These are phyloP conservation scores for Patella pellucida DNA, from an alignment of 2,888 invertebrate genomes.

Conservation along the genomic window DNA sequence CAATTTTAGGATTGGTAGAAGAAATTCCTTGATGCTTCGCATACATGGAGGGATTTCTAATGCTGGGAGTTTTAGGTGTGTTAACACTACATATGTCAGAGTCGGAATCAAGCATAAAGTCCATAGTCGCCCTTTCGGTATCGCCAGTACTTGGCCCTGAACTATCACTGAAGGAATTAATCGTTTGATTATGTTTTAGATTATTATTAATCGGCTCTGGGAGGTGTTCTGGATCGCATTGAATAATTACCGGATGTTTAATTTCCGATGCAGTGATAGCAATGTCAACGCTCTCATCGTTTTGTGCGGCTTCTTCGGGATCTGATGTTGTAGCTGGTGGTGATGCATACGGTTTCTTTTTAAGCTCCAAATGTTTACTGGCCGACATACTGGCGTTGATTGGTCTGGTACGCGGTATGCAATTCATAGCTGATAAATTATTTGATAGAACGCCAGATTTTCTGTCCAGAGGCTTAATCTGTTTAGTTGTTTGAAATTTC, in stretches of 20 bases:
- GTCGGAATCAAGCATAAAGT: background rate
- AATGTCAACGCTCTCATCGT: background rate
- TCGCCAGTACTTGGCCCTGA: background rate
- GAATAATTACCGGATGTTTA: background rate
- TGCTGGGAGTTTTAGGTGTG: background rate
- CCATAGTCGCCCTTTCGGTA: background rate
- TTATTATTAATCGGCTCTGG: background rate
- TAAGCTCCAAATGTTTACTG: background rate
- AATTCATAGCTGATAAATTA: background rate
- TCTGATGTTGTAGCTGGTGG: background rate
- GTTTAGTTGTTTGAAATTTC: background rate
- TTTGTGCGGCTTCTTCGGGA: background rate
- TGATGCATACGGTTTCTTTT: background rate
- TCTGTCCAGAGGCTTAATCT: background rate
- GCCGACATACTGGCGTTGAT: conserved; percentile 4
- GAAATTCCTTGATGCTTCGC: background rate
- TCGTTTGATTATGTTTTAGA: background rate
- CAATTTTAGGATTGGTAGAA: background rate
- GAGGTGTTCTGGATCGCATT: background rate
- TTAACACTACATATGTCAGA: background rate
- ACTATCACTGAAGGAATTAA: background rate
- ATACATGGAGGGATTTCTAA: background rate
- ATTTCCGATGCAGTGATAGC: background rate
- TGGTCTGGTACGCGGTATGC: background rate
- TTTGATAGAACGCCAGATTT: background rate